phyloP scores from a whole-genome alignment of 2,888 invertebrate species.

The Polydrusus cervinus region DNA sequence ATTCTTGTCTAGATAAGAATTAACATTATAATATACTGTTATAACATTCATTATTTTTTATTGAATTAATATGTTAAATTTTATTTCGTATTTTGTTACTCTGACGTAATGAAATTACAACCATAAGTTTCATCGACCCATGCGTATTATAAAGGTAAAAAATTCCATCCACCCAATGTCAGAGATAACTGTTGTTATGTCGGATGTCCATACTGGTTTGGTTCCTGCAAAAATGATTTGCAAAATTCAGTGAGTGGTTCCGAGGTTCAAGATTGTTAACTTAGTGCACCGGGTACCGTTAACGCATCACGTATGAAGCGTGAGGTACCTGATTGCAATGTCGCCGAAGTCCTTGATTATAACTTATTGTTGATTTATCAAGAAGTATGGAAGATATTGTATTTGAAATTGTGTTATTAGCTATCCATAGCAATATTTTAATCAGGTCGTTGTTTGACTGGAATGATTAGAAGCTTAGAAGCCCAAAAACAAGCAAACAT shows the following conservation, averaged over 20 bases:
- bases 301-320: conserved; percentile 6
- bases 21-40: no score
- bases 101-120: background rate
- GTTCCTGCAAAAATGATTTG: conserved; percentile 35
- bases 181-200: conserved; percentile 4
- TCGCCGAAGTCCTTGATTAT: background rate
- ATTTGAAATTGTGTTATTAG: no score
- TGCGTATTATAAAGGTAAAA: background rate
- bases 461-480: no score
- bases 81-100: background rate
- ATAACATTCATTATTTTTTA: no score
- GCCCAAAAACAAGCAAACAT: no score
- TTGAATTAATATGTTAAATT: no score
- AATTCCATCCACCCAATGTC: conserved; percentile 22
- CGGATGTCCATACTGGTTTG: conserved; percentile 25
- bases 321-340: conserved; percentile 2
- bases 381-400: background rate
- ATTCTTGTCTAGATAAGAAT: no score
- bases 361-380: background rate
- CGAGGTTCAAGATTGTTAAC: conserved; percentile 17
- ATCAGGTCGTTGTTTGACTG: no score
- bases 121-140: conserved; percentile 3
- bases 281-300: conserved; percentile 32
- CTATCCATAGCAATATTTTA: no score
- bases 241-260: conserved; percentile 19